Percentiles rank a stretch among this genome's conserved stretches.
These are phyloP conservation scores for Sipha flava DNA, from an alignment of 1,140 invertebrate genomes.

Conservation along the genomic window DNA sequence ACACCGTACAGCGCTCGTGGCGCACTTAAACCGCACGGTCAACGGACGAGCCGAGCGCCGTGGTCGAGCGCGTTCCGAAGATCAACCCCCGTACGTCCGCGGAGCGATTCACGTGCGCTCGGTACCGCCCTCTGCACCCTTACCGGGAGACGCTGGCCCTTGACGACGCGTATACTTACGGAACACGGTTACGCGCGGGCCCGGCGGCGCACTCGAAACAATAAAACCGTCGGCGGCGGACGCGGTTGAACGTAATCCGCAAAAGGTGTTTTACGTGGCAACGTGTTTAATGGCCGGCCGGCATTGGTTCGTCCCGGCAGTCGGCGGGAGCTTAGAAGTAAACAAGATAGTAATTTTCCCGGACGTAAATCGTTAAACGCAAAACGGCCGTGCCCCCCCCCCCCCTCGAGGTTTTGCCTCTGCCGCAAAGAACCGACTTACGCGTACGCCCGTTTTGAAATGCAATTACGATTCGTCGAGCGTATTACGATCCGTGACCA, in stretches of 20 bases:
- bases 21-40: no score
- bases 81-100: no score
- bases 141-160: no score
- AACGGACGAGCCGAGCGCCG: no score
- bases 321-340: no score
- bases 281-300: background rate
- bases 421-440: background rate
- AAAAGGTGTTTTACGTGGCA: background rate
- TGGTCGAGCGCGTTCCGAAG: no score
- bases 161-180: no score
- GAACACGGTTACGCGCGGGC: no score
- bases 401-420: background rate
- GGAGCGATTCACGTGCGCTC: no score
- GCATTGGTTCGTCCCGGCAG: background rate
- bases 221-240: background rate
- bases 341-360: constrained; percentile 1
- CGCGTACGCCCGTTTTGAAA: background rate
- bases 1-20: no score
- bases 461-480: background rate
- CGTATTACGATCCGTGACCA: background rate
- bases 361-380: background rate
- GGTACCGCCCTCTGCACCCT: no score
- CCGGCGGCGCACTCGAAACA: background rate
- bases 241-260: background rate
- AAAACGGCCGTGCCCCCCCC: background rate